Base-by-base conservation (phyloP, 2,797 vertebrate genomes). In the Otolemur crassicaudatus region DNA sequence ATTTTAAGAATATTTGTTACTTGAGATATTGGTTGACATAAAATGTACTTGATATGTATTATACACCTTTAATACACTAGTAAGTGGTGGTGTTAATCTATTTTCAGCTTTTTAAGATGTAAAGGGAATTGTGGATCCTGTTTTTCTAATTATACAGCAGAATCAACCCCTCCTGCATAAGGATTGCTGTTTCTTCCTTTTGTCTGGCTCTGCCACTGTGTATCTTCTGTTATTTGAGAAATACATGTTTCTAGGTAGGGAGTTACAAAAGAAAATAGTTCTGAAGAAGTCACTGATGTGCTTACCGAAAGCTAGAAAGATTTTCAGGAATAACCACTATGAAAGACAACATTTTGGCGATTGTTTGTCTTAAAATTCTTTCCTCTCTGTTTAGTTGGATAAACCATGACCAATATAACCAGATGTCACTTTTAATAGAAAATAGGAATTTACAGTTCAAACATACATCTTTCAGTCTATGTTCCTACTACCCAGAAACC, bases 381-480 rank as follows among this genome's bases (percentile, higher is more conserved):
- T 60, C 37, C 23, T 69, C n/a, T 86, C 23, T 23, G 1, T 91
- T 86, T 14, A 79, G 53, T 83, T 84, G 56, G 34, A 97, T 92
- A 93, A 97, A 80, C 95, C 83, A 97, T 31, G 14, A 56, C 23
- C 49, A 85, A 37, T 97, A 94, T 98, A 98, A 98, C 96, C 97
- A 95, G 79, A 88, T 97, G 61, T 97, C 25, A 77, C 95, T 98
- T 97, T 97, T 98, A 97, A 98, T 7, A 94, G 95, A 97, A 97
- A 97, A 95, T 94, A 70, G 82, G 23, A 25, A 20, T 98, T 98
- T 98, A 96, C 89, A 91, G 97, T 96, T 97, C 97, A 94, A 94
- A 90, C 93, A 97, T 83, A 97, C 80, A 19, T 97, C 60, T 98
- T 98, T 97, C 97, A 97, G 97, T 85, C 82, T 31, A 90, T 67